phyloP scores from a whole-genome alignment of 92 coral and sea anemone species.

The Paramuricea clavata region DNA sequence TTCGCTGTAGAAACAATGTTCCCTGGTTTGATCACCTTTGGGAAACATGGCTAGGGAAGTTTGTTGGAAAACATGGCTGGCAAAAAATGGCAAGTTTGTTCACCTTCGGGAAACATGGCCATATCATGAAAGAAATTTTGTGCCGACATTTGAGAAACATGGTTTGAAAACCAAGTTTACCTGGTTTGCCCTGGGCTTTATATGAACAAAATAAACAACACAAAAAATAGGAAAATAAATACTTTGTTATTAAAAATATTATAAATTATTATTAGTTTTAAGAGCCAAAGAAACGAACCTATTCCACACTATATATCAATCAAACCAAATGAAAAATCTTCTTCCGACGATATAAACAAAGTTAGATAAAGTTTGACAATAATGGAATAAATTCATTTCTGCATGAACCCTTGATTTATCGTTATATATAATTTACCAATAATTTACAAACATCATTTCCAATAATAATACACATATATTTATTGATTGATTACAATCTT shows the following conservation, averaged over 20 bases:
- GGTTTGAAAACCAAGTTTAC: background rate
- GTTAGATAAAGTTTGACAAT: too few relatives aligned
- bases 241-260: background rate
- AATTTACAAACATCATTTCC: conserved; percentile 11
- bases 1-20: too few relatives aligned
- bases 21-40: too few relatives aligned
- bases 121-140: too few relatives aligned
- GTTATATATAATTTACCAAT: background rate
- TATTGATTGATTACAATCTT: background rate
- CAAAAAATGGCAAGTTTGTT: too few relatives aligned
- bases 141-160: too few relatives aligned
- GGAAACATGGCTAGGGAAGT: too few relatives aligned
- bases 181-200: too few relatives aligned
- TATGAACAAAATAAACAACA: background rate
- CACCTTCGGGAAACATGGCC: too few relatives aligned
- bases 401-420: background rate
- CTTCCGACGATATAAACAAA: too few relatives aligned
- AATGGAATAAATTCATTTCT: background rate
- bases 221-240: conserved; percentile 4
- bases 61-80: too few relatives aligned
- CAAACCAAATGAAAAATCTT: too few relatives aligned
- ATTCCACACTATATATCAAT: background rate
- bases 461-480: background rate
- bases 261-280: background rate
- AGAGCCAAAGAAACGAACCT: background rate